phyloP scores from a whole-genome alignment of 1,140 invertebrate species.

The Trichonephila inaurata region DNA sequence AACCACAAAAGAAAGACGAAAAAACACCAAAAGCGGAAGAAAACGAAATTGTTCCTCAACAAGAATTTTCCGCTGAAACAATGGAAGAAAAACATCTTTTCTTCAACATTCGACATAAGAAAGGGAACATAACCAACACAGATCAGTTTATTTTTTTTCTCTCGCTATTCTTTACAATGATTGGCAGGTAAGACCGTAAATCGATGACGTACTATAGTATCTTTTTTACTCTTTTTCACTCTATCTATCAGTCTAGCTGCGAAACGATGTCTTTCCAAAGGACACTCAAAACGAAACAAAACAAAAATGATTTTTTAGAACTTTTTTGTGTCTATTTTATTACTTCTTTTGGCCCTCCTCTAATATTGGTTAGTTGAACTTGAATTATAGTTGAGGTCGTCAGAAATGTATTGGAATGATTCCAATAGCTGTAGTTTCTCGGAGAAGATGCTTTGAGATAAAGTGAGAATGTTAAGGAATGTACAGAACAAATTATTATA shows the following conservation, averaged over 20 bases:
- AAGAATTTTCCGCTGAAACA: background rate
- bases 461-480: background rate
- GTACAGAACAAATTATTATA: too few species aligned
- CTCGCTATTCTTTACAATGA: background rate
- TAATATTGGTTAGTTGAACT: background rate
- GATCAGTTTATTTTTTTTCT: background rate
- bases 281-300: background rate
- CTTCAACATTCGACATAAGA: background rate
- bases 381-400: conserved; percentile 1
- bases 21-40: background rate
- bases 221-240: background rate
- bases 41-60: background rate
- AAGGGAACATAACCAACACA: conserved; percentile 8
- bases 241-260: conserved; percentile 15
- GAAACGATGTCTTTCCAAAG: background rate
- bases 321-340: background rate
- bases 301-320: background rate
- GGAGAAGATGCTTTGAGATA: background rate
- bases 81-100: background rate
- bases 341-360: background rate
- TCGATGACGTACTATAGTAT: background rate
- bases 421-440: background rate
- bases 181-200: background rate
- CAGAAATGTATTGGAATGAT: background rate
- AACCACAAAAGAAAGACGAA: background rate